Conservation (phyloP, 2,797 vertebrate genomes). For the Smutsia temminckii region DNA sequence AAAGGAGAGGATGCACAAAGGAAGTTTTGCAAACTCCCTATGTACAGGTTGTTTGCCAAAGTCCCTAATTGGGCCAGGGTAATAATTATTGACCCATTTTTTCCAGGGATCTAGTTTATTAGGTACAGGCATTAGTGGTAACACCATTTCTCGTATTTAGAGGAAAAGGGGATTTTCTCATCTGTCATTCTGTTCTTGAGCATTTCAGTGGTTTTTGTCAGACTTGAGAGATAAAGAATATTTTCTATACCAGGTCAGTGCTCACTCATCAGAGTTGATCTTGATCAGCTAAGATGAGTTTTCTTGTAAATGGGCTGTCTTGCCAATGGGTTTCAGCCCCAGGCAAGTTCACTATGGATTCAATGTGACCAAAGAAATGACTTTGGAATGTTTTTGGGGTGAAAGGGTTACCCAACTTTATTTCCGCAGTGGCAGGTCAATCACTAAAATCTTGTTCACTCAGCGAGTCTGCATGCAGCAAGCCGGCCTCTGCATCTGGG, state of each 20-base stretch:
- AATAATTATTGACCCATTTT: not conserved
- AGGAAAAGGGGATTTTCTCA: not conserved
- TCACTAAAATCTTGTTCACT: no score
- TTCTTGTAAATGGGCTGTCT: not conserved
- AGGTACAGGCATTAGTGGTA: not conserved
- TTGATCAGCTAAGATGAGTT: not conserved
- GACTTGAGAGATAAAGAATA: not conserved
- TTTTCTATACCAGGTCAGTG: not conserved
- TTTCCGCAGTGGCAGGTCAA: no score
- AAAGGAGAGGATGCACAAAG: not conserved
- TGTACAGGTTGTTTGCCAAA: not conserved
- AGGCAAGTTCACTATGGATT: no score
- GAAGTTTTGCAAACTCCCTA: not conserved
- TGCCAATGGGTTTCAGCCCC: no score
- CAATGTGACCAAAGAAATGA: no score
- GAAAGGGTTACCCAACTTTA: no score
- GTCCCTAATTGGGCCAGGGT: not conserved
- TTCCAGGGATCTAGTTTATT: not conserved
- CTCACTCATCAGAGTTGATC: not conserved
- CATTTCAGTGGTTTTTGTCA: not conserved
- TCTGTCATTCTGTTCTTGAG: not conserved
- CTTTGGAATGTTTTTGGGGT: no score
- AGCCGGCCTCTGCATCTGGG: no score
- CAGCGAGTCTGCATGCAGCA: no score
- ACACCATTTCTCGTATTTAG: conserved; percentile 7